Evolutionary conservation across 1,140 invertebrate species (phyloP).

Genomic region (Hydropsyche tenuis): DNA sequence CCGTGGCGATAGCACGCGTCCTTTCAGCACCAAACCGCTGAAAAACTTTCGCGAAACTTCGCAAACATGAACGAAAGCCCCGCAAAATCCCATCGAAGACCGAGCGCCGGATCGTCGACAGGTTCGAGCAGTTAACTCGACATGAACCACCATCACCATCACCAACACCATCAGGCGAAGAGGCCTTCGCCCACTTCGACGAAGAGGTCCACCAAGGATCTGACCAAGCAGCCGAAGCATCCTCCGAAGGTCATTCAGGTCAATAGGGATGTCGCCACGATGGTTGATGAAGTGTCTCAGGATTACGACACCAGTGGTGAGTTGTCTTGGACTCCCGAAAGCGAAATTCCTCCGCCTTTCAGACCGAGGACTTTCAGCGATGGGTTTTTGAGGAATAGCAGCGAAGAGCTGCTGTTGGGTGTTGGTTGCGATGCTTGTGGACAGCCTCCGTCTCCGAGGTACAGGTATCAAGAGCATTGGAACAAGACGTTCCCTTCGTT

Average conservation of each 20-base stretch:
- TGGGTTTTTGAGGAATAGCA: constrained; percentile 61
- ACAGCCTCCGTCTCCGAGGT: constrained; percentile 35
- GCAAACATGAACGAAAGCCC: neutral
- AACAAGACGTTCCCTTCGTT: constrained; percentile 36
- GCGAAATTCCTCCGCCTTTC: constrained; percentile 50
- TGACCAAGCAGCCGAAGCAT: constrained; percentile 55
- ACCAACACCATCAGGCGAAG: constrained; percentile 40
- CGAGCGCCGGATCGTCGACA: neutral
- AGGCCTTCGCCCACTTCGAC: constrained; percentile 42
- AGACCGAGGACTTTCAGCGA: constrained; percentile 61
- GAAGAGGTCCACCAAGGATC: constrained; percentile 37
- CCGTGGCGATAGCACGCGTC: constrained; percentile 19
- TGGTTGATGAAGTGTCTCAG: constrained; percentile 55
- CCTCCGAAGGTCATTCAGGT: constrained; percentile 61
- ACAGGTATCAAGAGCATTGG: constrained; percentile 43
- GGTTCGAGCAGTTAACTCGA: neutral
- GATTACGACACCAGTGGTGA: constrained; percentile 42
- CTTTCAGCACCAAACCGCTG: neutral
- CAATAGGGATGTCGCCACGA: constrained; percentile 61
- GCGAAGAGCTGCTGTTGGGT: constrained; percentile 59
- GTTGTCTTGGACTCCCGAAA: constrained; percentile 51
- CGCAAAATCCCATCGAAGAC: neutral
- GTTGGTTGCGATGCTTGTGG: constrained; percentile 61
- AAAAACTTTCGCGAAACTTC: constrained; percentile 11
- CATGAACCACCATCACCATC: neutral